Conservation (phyloP, 2,797 vertebrate species). For the Xerus rutilus region DNA sequence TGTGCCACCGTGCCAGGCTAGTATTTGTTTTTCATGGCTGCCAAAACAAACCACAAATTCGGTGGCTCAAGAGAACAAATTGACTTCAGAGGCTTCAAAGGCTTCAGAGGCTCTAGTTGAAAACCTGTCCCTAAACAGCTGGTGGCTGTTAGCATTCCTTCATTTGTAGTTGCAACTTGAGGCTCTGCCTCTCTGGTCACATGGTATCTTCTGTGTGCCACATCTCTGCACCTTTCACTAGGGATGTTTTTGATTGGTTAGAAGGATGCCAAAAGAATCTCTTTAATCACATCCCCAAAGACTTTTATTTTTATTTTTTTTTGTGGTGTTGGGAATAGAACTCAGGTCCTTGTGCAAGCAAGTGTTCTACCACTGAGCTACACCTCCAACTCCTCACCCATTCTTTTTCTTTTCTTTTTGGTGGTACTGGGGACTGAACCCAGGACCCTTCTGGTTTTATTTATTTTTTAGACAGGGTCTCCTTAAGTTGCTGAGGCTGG, state of each 20-base stretch:
- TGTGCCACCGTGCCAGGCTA: too few species aligned
- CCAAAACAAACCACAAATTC: not conserved
- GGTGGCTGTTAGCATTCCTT: not conserved
- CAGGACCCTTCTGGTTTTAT: too few species aligned
- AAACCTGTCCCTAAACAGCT: not conserved
- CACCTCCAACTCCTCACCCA: not conserved
- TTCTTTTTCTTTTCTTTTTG: not conserved
- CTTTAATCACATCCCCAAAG: not conserved
- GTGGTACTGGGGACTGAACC: too few species aligned
- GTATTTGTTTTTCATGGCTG: conserved; percentile 1
- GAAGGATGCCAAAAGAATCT: not conserved
- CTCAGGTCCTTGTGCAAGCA: not conserved
- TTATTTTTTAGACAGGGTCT: too few species aligned
- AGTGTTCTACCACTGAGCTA: conserved; percentile 4
- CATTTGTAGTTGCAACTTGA: not conserved
- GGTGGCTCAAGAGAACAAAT: conserved; percentile 4
- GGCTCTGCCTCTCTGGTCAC: not conserved
- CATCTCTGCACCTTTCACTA: not conserved
- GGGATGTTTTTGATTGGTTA: not conserved
- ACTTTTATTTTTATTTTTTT: not conserved
- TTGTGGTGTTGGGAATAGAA: not conserved
- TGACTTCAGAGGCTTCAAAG: not conserved
- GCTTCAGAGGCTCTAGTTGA: not conserved
- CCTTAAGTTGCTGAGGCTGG: too few species aligned
- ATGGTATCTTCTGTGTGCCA: not conserved